Evolutionary conservation across 2,888 invertebrate genomes (phyloP).

Genomic region (Pseudeuparius sepicola): DNA sequence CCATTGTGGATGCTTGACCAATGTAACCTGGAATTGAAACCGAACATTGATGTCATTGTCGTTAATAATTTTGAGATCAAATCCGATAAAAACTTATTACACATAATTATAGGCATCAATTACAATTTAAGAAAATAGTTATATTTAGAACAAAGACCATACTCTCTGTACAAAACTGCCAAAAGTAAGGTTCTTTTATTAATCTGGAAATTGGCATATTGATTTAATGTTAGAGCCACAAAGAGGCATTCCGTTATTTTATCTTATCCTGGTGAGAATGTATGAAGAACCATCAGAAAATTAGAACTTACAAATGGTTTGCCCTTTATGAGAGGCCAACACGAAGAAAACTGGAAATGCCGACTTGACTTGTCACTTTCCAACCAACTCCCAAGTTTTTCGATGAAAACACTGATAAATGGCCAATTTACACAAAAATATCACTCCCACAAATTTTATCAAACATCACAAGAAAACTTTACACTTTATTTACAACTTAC

Average conservation of each 20-base stretch:
- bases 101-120: too few species aligned
- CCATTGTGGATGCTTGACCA: slow-evolving; percentile 72
- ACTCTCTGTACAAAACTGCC: slow-evolving; percentile 19
- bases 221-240: too few species aligned
- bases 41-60: slow-evolving; percentile 9
- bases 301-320: too few species aligned
- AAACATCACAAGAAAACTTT: slow-evolving; percentile 6
- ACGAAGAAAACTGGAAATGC: slow-evolving; percentile 35
- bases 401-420: slow-evolving; percentile 9
- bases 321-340: too few species aligned
- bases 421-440: slow-evolving; percentile 6
- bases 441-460: slow-evolving; percentile 2
- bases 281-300: too few species aligned
- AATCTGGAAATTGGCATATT: slow-evolving; percentile 36
- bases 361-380: slow-evolving; percentile 47
- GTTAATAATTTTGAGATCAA: too few species aligned
- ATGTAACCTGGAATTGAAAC: slow-evolving; percentile 31
- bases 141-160: slow-evolving; percentile 35
- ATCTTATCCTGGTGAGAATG: too few species aligned
- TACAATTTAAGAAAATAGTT: too few species aligned
- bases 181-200: slow-evolving; percentile 34
- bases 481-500: slow-evolving; percentile 41
- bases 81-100: too few species aligned
- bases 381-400: slow-evolving; percentile 46
- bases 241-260: too few species aligned